Conservation (phyloP, 2,888 invertebrate species). For the Platycnemis pennipes region DNA sequence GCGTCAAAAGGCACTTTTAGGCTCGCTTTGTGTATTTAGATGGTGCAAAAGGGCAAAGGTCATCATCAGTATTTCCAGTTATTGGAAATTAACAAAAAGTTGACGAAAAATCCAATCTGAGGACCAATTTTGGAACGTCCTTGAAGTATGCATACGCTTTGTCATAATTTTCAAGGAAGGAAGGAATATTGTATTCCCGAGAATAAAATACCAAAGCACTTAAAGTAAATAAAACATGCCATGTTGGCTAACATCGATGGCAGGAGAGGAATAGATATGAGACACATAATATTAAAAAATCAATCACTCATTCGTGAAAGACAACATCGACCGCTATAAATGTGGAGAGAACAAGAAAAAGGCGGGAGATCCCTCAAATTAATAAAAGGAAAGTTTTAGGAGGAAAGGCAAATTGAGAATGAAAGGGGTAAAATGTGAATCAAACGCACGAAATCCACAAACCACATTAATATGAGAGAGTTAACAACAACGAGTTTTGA, state of each 20-base stretch:
- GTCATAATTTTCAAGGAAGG: no score
- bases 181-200: no score
- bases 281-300: constrained; percentile 23
- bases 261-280: background rate
- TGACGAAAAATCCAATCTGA: no score
- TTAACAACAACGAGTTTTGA: background rate
- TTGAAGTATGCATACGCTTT: no score
- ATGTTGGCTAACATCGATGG: background rate
- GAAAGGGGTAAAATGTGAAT: background rate
- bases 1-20: no score
- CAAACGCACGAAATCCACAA: background rate
- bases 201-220: background rate
- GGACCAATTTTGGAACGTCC: no score
- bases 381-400: background rate
- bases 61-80: no score
- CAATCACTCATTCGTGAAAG: background rate
- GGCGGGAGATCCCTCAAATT: background rate
- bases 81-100: no score
- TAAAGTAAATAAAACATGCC: background rate
- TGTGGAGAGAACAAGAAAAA: background rate
- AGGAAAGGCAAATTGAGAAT: background rate
- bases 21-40: no score
- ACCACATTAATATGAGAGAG: background rate
- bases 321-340: background rate
- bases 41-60: no score